Conservation (phyloP, 1,140 invertebrate species). For the Euglossa dilemma region DNA sequence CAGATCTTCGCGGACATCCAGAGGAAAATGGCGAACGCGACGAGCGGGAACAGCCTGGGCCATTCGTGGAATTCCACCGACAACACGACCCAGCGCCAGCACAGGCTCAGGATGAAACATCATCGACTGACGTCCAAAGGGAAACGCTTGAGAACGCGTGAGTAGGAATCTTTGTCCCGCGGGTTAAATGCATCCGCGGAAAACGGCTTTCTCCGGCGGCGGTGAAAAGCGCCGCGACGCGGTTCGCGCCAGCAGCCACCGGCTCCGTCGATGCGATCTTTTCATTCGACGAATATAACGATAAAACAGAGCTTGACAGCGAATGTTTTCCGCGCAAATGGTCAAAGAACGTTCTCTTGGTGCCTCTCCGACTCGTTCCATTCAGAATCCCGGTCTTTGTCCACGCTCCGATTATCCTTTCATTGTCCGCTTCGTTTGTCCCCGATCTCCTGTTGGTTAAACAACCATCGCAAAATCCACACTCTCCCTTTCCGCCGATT, state of each 20-base stretch:
- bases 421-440: background rate
- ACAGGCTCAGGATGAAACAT: slow-evolving; percentile 77
- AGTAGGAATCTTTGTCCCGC: slow-evolving; percentile 54
- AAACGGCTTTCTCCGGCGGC: background rate
- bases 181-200: background rate
- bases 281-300: slow-evolving; percentile 50
- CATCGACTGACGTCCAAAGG: slow-evolving; percentile 75
- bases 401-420: background rate
- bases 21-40: slow-evolving; percentile 73
- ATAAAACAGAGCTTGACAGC: slow-evolving; percentile 35
- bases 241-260: background rate
- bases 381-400: background rate
- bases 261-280: background rate
- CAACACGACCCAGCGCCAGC: slow-evolving; percentile 68
- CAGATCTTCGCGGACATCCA: slow-evolving; percentile 77
- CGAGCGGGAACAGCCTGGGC: slow-evolving; percentile 44
- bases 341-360: slow-evolving; percentile 55
- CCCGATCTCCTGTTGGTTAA: background rate
- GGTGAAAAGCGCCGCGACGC: background rate
- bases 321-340: slow-evolving; percentile 50
- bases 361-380: slow-evolving; percentile 28
- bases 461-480: background rate
- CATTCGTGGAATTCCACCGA: slow-evolving; percentile 62
- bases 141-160: slow-evolving; percentile 75
- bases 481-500: too few species aligned